Base-by-base conservation (phyloP, 2,797 vertebrate species). In the Orestias chungarensis region DNA sequence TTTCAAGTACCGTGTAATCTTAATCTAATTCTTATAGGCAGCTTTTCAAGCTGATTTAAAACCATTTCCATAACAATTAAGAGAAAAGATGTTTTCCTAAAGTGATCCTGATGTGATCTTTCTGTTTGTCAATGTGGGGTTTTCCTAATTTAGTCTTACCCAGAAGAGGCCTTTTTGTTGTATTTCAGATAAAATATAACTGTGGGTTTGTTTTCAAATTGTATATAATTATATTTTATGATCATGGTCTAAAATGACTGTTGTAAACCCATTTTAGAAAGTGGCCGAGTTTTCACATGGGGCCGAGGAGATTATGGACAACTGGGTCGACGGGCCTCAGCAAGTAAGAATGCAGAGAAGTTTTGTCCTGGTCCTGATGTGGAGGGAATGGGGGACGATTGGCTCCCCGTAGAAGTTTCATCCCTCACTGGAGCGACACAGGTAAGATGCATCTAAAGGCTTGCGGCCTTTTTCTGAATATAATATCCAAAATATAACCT, bases 271-370 rank as follows among this genome's bases (percentile, higher is more conserved):
- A n/a, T 88, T 92, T 71, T 84, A 99, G 97, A 95, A 85, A 94
- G 91, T 55, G 94, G 96, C 25, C 94, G 92, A 80, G 93, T 98
- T 59, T 96, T 96, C 78, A 95, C 96, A 6, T 99, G 97, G 97
- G 97, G 97, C 73, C 95, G 97, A 93, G 93, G 87, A 0, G 92
- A 95, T 91, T 98, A 98, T 0, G 96, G 96, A 79, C 97, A 99
- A 76, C 95, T 99, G 64, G 97, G 97, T 69, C 94, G 89, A 77
- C 84, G 10, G 0, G 0, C 25, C 1, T 78, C 80, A 40, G 44
- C 42, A 70, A 81, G 50, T 0, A 66, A 91, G 49, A 74, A 46
- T 35, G 14, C 78, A 76, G 83, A 84, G 33, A 72, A 20, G 44
- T 80, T 89, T 64, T 74, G 68, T 3, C 80, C 69, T 27, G 71